Conservation (phyloP, 2,888 invertebrate species). For the Stramonita haemastoma region DNA sequence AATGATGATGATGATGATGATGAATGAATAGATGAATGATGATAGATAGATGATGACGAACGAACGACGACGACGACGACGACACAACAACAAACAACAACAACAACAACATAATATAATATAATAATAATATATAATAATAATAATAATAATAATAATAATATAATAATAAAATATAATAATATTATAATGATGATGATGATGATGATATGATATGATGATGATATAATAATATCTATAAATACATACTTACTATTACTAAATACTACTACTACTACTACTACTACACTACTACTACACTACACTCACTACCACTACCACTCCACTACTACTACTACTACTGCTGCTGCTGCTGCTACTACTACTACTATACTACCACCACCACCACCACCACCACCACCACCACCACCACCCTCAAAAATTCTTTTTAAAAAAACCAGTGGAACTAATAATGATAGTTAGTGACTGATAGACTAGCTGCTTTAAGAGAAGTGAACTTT, state of each 20-base stretch:
- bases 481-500: no score
- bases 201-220: slow-evolving; percentile 28
- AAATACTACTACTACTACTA: background rate
- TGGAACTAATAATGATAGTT: no score
- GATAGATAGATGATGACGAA: background rate
- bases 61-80: no score
- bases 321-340: slow-evolving; percentile 35
- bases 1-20: slow-evolving; percentile 51
- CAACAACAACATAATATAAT: no score
- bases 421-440: no score
- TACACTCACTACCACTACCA: slow-evolving; percentile 29
- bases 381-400: background rate
- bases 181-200: slow-evolving; percentile 36
- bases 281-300: slow-evolving; percentile 34
- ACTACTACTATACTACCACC: background rate
- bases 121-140: background rate
- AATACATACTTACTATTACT: slow-evolving; percentile 31
- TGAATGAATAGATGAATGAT: no score
- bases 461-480: no score
- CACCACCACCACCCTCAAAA: no score
- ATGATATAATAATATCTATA: slow-evolving; percentile 37
- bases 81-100: no score
- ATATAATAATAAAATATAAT: slow-evolving; percentile 34
- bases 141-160: background rate
- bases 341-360: slow-evolving; percentile 12